A percentile compares a stretch with the other conserved stretches of the same genome.
These are phyloP conservation scores for Zenarchopterus dispar DNA, from an alignment of 2,797 vertebrate species.

Conservation along the genomic window DNA sequence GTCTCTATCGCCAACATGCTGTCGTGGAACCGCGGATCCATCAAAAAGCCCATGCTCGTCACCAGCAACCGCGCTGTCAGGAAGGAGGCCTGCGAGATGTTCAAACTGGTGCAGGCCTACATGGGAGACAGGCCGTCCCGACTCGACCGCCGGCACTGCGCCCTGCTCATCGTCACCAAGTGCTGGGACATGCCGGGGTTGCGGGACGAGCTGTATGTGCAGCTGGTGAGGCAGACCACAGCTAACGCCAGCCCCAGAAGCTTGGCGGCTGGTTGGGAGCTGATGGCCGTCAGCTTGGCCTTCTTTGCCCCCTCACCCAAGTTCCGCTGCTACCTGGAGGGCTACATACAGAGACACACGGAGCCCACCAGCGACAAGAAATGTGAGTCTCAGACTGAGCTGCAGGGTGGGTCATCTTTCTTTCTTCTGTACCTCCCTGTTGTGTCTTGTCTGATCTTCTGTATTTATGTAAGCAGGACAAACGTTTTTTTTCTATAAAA, in stretches of 20 bases:
- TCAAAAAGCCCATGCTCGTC: conserved; percentile 93
- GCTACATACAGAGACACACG: conserved; percentile 93
- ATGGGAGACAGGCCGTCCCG: conserved; percentile 91
- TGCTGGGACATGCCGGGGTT: conserved; percentile 91
- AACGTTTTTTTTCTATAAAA: background rate
- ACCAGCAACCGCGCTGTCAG: conserved; percentile 88
- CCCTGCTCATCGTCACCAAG: conserved; percentile 87
- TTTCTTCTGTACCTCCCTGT: conserved; percentile 59
- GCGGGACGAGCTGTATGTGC: conserved; percentile 91
- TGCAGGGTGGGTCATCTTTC: conserved; percentile 80
- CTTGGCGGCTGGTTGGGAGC: conserved; percentile 90
- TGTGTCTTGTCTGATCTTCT: conserved; percentile 37
- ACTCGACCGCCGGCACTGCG: conserved; percentile 86
- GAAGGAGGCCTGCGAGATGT: conserved; percentile 93
- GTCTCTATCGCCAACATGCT: conserved; percentile 93
- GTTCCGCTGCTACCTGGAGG: conserved; percentile 92
- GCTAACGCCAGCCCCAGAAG: conserved; percentile 86
- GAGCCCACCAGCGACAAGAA: conserved; percentile 87
- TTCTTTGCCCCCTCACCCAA: conserved; percentile 94
- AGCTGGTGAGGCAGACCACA: conserved; percentile 91
- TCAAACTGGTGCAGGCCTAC: conserved; percentile 92
- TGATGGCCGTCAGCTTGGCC: conserved; percentile 91
- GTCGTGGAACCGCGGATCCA: conserved; percentile 91
- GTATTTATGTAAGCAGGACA: background rate
- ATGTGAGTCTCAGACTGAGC: conserved; percentile 86